These are phyloP conservation scores for Drosophila tripunctata DNA, from an alignment of 2,888 invertebrate genomes.

Conservation along the genomic window DNA sequence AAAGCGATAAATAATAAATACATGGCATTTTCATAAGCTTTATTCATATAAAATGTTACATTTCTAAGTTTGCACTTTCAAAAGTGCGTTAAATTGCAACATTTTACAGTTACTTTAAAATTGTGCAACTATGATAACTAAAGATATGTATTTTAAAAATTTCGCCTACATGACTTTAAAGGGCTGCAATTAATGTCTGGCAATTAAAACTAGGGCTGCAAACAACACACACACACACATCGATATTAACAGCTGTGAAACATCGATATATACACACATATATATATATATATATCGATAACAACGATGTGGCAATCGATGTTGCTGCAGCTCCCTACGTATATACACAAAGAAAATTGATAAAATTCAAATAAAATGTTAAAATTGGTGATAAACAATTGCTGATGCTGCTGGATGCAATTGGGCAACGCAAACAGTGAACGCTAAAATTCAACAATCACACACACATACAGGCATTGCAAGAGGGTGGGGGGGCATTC, in stretches of 20 bases:
- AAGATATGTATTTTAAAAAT: too few relatives aligned
- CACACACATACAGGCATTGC: conserved; percentile 5
- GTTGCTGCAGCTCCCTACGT: conserved; percentile 23
- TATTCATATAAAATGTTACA: too few relatives aligned
- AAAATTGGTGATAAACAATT: conserved; percentile 56
- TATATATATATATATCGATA: neutral
- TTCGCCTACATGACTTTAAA: too few relatives aligned
- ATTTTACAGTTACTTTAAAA: too few relatives aligned
- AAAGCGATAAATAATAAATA: too few relatives aligned
- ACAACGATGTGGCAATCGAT: neutral
- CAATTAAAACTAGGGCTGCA: neutral
- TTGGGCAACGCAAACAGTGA: conserved; percentile 40
- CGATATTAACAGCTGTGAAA: neutral
- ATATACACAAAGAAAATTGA: conserved; percentile 75
- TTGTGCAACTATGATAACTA: too few relatives aligned
- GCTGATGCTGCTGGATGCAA: conserved; percentile 51
- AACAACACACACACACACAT: neutral
- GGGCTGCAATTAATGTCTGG: too few relatives aligned
- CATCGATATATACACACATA: neutral
- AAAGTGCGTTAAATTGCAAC: too few relatives aligned
- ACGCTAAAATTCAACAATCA: conserved; percentile 53
- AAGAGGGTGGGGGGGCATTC: conserved; percentile 1
- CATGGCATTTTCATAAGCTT: too few relatives aligned
- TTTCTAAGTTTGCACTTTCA: too few relatives aligned
- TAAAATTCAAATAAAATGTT: conserved; percentile 59